A percentile compares a stretch with the other conserved stretches of the same genome.
Conservation (phyloP, 2,888 invertebrate genomes). For the Mimas tiliae region DNA sequence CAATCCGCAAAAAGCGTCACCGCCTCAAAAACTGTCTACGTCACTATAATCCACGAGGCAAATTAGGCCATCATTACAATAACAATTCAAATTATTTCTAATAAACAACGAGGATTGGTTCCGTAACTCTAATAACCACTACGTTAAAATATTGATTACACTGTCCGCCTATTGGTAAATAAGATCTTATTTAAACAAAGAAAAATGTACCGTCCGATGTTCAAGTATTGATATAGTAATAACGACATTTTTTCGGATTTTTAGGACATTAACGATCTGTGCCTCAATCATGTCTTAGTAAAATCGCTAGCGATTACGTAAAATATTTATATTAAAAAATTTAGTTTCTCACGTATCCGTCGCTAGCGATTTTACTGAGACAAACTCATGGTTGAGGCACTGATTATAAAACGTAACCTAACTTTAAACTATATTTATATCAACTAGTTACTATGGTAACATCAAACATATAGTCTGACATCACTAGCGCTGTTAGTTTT, state of each 20-base stretch:
- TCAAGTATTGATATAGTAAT: conserved; percentile 2
- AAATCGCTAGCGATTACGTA: too few species aligned
- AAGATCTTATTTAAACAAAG: neutral
- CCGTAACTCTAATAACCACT: conserved; percentile 54
- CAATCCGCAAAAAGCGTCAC: neutral
- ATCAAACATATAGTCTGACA: too few species aligned
- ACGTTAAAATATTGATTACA: conserved; percentile 30
- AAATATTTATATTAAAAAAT: too few species aligned
- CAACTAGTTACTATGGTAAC: too few species aligned
- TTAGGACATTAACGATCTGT: too few species aligned
- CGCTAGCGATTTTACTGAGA: too few species aligned
- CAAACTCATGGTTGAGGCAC: too few species aligned
- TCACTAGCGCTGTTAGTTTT: too few species aligned
- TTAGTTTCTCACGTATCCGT: too few species aligned
- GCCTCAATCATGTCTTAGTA: too few species aligned
- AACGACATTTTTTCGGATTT: neutral
- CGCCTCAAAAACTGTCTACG: conserved; percentile 27
- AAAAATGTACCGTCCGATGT: neutral
- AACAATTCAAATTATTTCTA: conserved; percentile 46
- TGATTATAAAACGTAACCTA: too few species aligned
- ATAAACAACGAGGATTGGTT: conserved; percentile 65
- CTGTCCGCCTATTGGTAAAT: neutral
- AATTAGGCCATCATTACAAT: conserved; percentile 50
- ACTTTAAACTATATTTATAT: too few species aligned
- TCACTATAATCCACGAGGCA: conserved; percentile 35